These are phyloP conservation scores for Melanotaenia trifasciata DNA, from an alignment of 2,797 vertebrate genomes.

Conservation along the genomic window DNA sequence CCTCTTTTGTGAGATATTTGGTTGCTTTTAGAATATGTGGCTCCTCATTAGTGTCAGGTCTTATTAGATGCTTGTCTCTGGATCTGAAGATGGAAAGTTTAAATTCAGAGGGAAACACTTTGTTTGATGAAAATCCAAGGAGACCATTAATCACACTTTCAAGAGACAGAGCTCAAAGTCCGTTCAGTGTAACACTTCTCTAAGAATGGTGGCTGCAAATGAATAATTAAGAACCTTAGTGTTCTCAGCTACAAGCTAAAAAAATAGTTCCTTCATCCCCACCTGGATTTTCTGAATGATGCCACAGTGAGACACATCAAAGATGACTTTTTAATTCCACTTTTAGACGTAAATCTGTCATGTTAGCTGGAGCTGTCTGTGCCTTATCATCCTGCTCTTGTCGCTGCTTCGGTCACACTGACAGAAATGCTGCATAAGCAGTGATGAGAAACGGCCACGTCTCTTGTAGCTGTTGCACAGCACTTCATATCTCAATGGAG, in stretches of 20 bases:
- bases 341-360: slow-evolving; percentile 20
- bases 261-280: slow-evolving; percentile 9
- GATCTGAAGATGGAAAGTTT: slow-evolving; percentile 1
- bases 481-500: slow-evolving; percentile 21
- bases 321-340: too few relatives aligned
- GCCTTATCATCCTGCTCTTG: slow-evolving; percentile 11
- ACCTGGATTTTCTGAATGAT: slow-evolving; percentile 33
- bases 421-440: slow-evolving; percentile 59
- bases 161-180: not conserved
- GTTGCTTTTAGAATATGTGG: not conserved
- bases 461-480: slow-evolving; percentile 28
- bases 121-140: slow-evolving; percentile 1
- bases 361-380: slow-evolving; percentile 12
- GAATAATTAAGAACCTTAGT: slow-evolving; percentile 19
- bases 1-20: not conserved
- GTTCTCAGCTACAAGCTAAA: slow-evolving; percentile 1
- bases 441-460: slow-evolving; percentile 32
- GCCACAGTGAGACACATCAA: slow-evolving; percentile 18
- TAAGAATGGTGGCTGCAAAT: not conserved
- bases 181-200: not conserved
- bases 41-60: not conserved
- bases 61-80: not conserved
- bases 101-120: not conserved
- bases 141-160: slow-evolving; percentile 24
- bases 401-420: slow-evolving; percentile 38